Conservation (phyloP, 2,888 invertebrate species). For the Glyphotaelius pellucidus region DNA sequence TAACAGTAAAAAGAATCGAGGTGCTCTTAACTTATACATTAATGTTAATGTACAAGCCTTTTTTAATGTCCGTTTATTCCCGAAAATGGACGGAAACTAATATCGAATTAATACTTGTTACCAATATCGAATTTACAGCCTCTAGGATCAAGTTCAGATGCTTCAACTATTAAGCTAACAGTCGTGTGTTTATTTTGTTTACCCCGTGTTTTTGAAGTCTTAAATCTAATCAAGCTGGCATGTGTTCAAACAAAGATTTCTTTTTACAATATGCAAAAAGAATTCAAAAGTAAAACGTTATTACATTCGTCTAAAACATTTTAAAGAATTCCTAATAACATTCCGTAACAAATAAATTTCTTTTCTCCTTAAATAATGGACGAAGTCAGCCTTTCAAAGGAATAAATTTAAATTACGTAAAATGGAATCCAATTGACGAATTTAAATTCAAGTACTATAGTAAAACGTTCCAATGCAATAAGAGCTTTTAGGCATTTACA, state of each 20-base stretch:
- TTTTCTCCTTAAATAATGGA: constrained; percentile 26
- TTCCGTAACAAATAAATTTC: background rate
- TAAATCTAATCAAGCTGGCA: background rate
- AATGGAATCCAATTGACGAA: constrained; percentile 36
- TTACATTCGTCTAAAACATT: constrained; percentile 3
- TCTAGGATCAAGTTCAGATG: background rate
- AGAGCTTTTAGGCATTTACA: constrained; percentile 35
- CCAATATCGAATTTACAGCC: no score
- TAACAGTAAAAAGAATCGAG: no score
- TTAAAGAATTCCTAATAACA: constrained; percentile 17
- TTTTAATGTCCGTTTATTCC: no score
- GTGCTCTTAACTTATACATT: no score
- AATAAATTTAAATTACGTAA: constrained; percentile 34
- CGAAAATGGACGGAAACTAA: no score
- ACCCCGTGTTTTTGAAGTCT: background rate
- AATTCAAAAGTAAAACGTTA: background rate
- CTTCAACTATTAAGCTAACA: background rate
- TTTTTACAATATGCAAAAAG: background rate
- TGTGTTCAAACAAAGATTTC: background rate
- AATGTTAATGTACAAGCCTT: no score
- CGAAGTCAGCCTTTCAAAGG: constrained; percentile 27
- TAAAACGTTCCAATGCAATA: constrained; percentile 18
- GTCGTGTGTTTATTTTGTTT: background rate
- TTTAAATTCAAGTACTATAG: constrained; percentile 32
- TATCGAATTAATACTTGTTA: no score